Evolutionary conservation across 2,113 vertebrate genomes (phyloP).

Genomic region (Struthio camelus): DNA sequence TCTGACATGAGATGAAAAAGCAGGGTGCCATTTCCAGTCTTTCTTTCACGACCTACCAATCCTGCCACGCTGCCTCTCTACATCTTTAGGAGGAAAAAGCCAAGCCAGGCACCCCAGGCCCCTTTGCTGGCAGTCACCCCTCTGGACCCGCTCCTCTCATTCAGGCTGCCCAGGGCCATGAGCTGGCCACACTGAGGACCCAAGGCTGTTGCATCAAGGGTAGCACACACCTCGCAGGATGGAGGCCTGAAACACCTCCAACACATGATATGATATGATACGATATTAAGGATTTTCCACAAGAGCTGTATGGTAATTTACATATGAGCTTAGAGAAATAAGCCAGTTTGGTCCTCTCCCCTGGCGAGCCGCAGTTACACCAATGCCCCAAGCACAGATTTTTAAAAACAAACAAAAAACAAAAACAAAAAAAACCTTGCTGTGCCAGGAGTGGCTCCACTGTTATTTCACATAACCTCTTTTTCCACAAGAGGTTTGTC

Average conservation of each 20-base stretch:
- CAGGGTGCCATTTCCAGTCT: not conserved
- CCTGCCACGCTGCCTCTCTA: not conserved
- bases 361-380: not conserved
- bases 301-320: not conserved
- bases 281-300: constrained; percentile 27
- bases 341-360: not conserved
- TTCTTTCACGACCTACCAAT: not conserved
- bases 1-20: not conserved
- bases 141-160: accelerated
- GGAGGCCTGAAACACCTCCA: not conserved
- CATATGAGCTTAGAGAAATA: not conserved
- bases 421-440: accelerated
- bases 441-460: not conserved
- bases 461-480: not conserved
- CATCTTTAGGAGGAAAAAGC: not conserved
- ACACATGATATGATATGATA: too few species aligned
- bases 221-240: not conserved
- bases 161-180: accelerated
- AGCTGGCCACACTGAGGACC: not conserved
- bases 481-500: not conserved
- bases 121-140: not conserved
- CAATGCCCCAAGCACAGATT: not conserved
- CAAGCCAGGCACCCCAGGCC: not conserved
- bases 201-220: accelerated
- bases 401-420: not conserved